Conservation (phyloP, 23 tunicate species). For the Trididemnum clinides region DNA sequence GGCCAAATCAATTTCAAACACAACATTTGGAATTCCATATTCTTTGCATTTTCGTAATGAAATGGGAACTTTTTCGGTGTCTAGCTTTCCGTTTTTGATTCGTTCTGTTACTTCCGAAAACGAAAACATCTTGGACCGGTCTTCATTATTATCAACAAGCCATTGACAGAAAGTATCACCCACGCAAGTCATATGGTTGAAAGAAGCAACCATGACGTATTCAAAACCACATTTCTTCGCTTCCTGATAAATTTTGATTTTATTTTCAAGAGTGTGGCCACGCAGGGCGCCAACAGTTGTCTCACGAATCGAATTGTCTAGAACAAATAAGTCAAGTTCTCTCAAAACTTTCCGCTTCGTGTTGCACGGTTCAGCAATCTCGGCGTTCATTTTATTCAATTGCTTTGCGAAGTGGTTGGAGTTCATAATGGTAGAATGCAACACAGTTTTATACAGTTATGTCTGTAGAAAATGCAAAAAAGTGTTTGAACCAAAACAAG, state of each 20-base stretch:
- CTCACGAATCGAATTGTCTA: conserved; percentile 39
- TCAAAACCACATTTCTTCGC: conserved; percentile 31
- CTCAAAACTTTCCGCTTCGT: conserved; percentile 24
- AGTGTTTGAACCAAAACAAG: too few species aligned
- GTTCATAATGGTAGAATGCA: too few species aligned
- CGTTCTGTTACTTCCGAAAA: conserved; percentile 23
- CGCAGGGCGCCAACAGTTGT: conserved; percentile 37
- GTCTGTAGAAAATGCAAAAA: too few species aligned
- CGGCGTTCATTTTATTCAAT: neutral
- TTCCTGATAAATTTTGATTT: conserved; percentile 29
- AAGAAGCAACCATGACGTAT: conserved; percentile 10
- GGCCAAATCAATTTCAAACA: conserved; percentile 30
- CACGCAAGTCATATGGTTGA: conserved; percentile 31
- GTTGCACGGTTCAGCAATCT: conserved; percentile 4
- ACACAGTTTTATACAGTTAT: too few species aligned
- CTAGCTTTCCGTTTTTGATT: conserved; percentile 2
- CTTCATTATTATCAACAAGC: conserved; percentile 12
- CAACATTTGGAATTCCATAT: conserved; percentile 25
- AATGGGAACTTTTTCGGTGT: conserved; percentile 2
- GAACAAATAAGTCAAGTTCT: conserved; percentile 5
- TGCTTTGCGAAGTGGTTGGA: neutral
- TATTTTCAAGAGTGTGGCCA: conserved; percentile 44
- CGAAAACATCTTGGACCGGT: conserved; percentile 3
- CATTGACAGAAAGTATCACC: conserved; percentile 40
- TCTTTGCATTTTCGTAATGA: conserved; percentile 10